Percentiles rank a stretch among this genome's conserved stretches.
Evolutionary conservation across 2,113 vertebrate species (phyloP).

Genomic region (Onychostruthus taczanowskii): DNA sequence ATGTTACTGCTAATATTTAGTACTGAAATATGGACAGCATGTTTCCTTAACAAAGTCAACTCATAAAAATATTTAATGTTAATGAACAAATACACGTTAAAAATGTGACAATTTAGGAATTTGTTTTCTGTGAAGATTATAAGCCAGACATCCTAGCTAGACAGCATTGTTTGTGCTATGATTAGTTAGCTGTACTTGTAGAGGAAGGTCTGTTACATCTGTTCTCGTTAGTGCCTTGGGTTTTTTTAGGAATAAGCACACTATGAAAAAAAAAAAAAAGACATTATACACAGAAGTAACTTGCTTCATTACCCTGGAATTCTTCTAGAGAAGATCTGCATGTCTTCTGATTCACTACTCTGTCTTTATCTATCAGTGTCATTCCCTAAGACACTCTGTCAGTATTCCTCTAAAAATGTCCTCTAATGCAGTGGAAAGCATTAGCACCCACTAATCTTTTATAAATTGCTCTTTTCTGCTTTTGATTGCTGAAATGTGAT

Average conservation of each 20-base stretch:
- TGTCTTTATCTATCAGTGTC: neutral
- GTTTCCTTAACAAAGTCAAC: neutral
- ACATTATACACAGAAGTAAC: neutral
- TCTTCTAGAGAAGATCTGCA: neutral
- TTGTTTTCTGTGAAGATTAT: neutral
- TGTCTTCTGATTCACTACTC: neutral
- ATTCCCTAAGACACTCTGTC: neutral
- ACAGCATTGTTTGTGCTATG: neutral
- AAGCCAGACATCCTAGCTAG: neutral
- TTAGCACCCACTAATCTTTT: conserved; percentile 9
- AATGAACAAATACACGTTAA: neutral
- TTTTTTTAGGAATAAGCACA: neutral
- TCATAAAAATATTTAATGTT: neutral
- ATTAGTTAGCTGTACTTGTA: neutral
- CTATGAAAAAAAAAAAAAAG: neutral
- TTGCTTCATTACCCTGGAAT: neutral
- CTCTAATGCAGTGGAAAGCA: neutral
- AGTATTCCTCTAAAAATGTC: neutral
- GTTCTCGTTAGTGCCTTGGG: neutral
- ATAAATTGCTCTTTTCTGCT: conserved; percentile 6
- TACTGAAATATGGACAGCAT: neutral
- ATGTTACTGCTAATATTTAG: neutral
- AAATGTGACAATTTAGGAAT: neutral
- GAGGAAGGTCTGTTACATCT: neutral
- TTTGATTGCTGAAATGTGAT: conserved; percentile 11